Base-by-base conservation (phyloP, 2,888 invertebrate species). In the Drosophila prostipennis region DNA sequence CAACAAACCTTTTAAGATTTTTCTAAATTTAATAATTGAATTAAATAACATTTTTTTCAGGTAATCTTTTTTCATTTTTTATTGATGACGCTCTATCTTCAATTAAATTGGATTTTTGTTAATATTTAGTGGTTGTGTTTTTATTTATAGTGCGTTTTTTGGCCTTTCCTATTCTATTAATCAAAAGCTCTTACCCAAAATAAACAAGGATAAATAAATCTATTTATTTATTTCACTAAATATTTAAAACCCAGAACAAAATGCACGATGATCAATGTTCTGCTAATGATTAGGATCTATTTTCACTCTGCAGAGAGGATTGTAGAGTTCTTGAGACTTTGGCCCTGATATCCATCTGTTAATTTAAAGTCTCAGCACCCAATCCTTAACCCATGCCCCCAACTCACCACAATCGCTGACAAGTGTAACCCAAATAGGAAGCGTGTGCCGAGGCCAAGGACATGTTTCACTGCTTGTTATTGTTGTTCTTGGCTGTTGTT, bases 361-460 rank as follows among this genome's bases (percentile, higher is more conserved):
- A 65, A 67, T 65, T 67, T 65, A 67, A 65, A 14, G 64, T 67
- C 64, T 67, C 53, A 52, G 32, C 64, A 67, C 45, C 37, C 68
- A 45, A 54, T 73, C 54, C 57, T 72, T 51, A 54, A 39, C 53
- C 73, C 69, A n/a, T 32, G 26, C 53, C 54, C 48, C 48, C 48
- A 32, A 32, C 48, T 48, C 48, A 14, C 48, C 48, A 26, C 40
- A 59, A 32, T 26, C 51, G 53, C 40, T 56, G 64, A 65, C 54
- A 65, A 74, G 74, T 63, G 53, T 37, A 45, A 56, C 57, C 52
- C 74, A 63, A 78, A 74, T 64, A 51, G 63, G 51, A 67, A 64
- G 69, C 65, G 79, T 60, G 59, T 74, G 65, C 57, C 58, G 57
- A 42, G 55, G 68, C 64, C 65, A 71, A 63, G 64, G 61, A 65